These are phyloP conservation scores for Hoplodrina blanda DNA, from an alignment of 2,888 invertebrate genomes.

Conservation along the genomic window DNA sequence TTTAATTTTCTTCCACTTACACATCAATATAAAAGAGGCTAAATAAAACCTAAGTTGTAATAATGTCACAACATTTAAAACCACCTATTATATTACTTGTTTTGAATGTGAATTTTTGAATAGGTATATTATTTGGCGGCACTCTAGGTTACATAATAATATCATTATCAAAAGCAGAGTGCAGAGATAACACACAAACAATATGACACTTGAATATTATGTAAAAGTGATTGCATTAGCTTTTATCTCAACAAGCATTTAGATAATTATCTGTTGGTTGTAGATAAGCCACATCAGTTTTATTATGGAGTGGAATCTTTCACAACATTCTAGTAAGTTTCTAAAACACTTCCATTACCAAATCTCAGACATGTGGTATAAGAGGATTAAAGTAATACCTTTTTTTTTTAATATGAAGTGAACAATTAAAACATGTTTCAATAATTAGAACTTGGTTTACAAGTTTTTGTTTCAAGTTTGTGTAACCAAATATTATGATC, in stretches of 20 bases:
- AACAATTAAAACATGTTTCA: neutral
- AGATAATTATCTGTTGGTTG: constrained; percentile 23
- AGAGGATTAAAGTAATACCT: neutral
- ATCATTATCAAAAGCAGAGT: constrained; percentile 15
- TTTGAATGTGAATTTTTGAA: too few species aligned
- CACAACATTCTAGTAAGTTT: constrained; percentile 1
- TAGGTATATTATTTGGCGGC: neutral
- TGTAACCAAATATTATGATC: too few species aligned
- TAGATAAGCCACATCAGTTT: constrained; percentile 29
- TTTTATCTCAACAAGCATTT: constrained; percentile 31
- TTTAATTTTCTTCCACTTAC: too few species aligned
- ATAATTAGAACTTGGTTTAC: neutral
- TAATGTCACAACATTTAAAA: too few species aligned
- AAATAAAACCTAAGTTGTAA: too few species aligned
- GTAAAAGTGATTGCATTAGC: constrained; percentile 25
- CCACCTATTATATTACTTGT: too few species aligned
- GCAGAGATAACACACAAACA: constrained; percentile 11
- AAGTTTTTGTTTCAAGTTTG: neutral
- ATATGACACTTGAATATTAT: constrained; percentile 14
- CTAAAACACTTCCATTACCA: constrained; percentile 7
- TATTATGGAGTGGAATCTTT: constrained; percentile 7
- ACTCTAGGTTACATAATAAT: constrained; percentile 16
- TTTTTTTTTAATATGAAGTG: too few species aligned
- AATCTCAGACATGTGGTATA: neutral
- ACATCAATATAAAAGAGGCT: too few species aligned